phyloP scores from a whole-genome alignment of 2,113 vertebrate species.

The Henicopernis longicauda region DNA sequence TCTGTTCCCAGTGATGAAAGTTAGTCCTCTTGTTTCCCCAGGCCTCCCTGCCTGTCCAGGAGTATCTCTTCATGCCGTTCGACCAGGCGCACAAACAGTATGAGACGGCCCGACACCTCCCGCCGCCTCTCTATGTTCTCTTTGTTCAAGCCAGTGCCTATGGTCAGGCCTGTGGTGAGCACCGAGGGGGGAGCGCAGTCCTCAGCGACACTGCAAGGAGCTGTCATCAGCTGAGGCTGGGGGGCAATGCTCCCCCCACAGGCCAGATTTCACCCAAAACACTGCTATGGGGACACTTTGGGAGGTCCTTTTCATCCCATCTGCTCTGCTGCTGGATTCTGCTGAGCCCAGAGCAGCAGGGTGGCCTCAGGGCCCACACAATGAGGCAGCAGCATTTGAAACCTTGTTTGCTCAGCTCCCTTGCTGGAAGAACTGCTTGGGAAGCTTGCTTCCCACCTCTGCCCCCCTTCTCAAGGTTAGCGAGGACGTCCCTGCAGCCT shows the following conservation, averaged over 20 bases:
- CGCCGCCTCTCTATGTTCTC: conserved; percentile 91
- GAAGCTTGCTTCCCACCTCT: background rate
- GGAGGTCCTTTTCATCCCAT: background rate
- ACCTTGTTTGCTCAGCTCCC: conserved; percentile 39
- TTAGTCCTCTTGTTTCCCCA: conserved; percentile 16
- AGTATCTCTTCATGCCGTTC: conserved; percentile 94
- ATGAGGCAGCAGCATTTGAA: conserved; percentile 43
- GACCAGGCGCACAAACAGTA: conserved; percentile 95
- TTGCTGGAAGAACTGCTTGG: background rate
- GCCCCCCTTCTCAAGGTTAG: background rate
- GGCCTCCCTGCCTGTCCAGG: conserved; percentile 95
- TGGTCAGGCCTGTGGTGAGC: conserved; percentile 92
- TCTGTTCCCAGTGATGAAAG: background rate
- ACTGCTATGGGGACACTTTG: background rate
- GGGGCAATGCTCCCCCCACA: accelerated
- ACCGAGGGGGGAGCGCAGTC: accelerated
- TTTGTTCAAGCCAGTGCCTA: conserved; percentile 95
- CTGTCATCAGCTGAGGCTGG: no score
- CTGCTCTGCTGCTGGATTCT: background rate
- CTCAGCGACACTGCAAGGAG: accelerated
- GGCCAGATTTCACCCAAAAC: background rate
- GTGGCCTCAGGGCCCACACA: accelerated
- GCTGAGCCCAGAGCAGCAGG: background rate
- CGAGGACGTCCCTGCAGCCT: background rate
- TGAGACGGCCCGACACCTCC: conserved; percentile 89